Evolutionary conservation across 2,888 invertebrate genomes (phyloP), one percentile per base, ranked within the genome.

Genomic region (Calliphora vomitoria): DNA sequence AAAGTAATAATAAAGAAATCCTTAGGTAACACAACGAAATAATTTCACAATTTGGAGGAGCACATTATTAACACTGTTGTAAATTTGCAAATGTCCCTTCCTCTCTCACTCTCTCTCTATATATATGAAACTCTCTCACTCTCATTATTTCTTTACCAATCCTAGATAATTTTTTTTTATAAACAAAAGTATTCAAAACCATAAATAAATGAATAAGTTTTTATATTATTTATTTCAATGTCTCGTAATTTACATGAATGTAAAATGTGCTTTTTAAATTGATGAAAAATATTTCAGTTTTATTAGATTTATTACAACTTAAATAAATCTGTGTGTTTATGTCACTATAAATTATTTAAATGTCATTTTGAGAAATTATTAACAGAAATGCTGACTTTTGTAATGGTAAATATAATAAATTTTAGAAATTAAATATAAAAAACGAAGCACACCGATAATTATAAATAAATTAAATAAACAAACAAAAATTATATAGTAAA

Each of bases 11-110:
- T 69, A 79, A 55, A n/a, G 35, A 84, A 87, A 86, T 83, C 85
- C 89, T 87, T 88, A 88, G 89, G 89, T 89, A 89, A 83, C 82
- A 89, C 89, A 89, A 89, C 89, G 89, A 89, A 89, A 88, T 84
- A 78, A 84, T 68, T 72, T 81, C 83, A 74, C 44, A 81, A 76
- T 69, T 62, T 83, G 62, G 78, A 87, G 84, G 84, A 72, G 81
- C 76, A 84, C 68, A 75, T 71, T 68, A 82, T 20, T 53, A 75
- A 86, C 20, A 25, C 58, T 50, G 69, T 58, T 83, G 88, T 86
- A 87, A 87, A 83, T 75, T 85, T 68, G 18, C 15, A 25, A 78
- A 72, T 84, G 81, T 60, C 76, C 76, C 72, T 72, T 75, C 58
- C 75, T 68, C 50, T 50, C 38, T 35, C 0, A 44, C 10, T 41